A percentile compares a stretch with the other conserved stretches of the same genome.
Conservation (phyloP, 1,140 invertebrate species). For the Galendromus occidentalis region DNA sequence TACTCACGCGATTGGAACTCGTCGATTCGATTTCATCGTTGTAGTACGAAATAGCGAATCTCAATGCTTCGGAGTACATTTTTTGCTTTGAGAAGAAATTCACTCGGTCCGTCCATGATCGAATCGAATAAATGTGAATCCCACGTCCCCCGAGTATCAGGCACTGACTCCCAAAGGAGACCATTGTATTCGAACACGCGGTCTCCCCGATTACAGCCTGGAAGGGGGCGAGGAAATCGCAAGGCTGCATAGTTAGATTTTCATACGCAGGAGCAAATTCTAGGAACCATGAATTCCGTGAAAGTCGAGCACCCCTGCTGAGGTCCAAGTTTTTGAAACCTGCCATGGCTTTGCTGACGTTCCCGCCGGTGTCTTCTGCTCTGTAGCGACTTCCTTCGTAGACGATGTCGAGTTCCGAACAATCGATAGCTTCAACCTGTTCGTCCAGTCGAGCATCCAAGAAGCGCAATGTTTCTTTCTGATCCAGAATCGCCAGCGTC, state of each 20-base stretch:
- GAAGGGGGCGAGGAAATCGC: no score
- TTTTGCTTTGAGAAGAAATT: slow-evolving; percentile 44
- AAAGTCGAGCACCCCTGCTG: no score
- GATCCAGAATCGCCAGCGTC: slow-evolving; percentile 13
- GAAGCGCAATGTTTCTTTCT: slow-evolving; percentile 19
- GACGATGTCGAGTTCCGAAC: slow-evolving; percentile 29
- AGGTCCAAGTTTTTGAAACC: slow-evolving; percentile 15
- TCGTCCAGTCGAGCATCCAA: slow-evolving; percentile 7
- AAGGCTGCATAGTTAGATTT: no score
- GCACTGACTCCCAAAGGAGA: slow-evolving; percentile 36
- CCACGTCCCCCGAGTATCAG: slow-evolving; percentile 12
- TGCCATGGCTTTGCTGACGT: slow-evolving; percentile 50
- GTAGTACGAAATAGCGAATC: slow-evolving; percentile 5
- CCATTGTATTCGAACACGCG: slow-evolving; percentile 73
- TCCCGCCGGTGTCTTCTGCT: slow-evolving; percentile 48
- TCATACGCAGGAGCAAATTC: no score
- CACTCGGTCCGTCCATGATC: slow-evolving; percentile 58
- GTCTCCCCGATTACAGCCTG: slow-evolving; percentile 59
- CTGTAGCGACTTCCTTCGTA: slow-evolving; percentile 81
- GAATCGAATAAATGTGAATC: slow-evolving; percentile 47
- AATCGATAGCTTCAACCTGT: slow-evolving; percentile 1
- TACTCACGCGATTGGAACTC: background rate
- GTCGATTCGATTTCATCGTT: background rate
- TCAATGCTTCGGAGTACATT: background rate
- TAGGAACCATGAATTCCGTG: no score